phyloP scores from a whole-genome alignment of 2,797 vertebrate species.

The Phylloscopus collybita region DNA sequence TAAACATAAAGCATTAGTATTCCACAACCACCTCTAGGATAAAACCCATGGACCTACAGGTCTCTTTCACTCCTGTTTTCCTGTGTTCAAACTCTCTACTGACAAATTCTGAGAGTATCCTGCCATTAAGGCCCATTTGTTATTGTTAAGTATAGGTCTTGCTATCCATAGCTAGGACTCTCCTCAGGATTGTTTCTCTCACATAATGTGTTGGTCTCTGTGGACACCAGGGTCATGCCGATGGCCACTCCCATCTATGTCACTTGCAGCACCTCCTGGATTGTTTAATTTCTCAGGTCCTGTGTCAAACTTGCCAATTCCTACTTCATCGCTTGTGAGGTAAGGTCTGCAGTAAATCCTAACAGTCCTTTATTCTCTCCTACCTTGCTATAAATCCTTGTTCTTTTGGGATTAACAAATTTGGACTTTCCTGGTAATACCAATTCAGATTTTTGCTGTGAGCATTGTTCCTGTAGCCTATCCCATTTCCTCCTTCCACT shows the following conservation, averaged over 20 bases:
- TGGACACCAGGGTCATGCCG: not conserved
- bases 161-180: not conserved
- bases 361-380: not conserved
- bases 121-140: not conserved
- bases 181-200: not conserved
- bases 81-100: not conserved
- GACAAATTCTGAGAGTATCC: not conserved
- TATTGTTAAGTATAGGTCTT: not conserved
- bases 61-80: not conserved
- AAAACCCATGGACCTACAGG: rapidly evolving
- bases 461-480: not conserved
- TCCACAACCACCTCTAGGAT: not conserved
- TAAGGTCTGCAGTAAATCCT: not conserved
- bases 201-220: not conserved
- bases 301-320: not conserved
- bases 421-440: rapidly evolving
- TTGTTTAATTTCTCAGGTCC: not conserved
- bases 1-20: not conserved
- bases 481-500: not conserved
- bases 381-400: not conserved
- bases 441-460: not conserved
- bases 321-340: not conserved
- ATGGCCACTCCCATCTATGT: not conserved
- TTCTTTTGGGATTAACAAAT: not conserved
- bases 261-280: not conserved